Evolutionary conservation across 2,888 invertebrate species (phyloP).

Genomic region (Lasius fuliginosus): DNA sequence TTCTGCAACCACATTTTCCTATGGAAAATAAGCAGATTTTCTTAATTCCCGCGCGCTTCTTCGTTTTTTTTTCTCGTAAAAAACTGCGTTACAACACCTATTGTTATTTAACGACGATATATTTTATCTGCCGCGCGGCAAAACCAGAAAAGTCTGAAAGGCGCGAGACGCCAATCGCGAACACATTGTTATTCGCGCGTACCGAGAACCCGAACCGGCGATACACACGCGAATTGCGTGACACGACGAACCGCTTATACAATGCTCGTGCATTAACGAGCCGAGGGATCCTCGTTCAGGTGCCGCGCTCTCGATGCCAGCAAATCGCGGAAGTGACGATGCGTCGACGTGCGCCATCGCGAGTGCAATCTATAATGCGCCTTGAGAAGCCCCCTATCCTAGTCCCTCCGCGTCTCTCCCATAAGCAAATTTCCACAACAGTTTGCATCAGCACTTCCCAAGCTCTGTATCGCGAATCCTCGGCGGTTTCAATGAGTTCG

Average conservation of each 20-base stretch:
- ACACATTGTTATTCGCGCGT: slow-evolving; percentile 22
- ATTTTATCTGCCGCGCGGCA: not conserved
- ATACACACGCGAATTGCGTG: slow-evolving; percentile 35
- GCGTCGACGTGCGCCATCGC: slow-evolving; percentile 27
- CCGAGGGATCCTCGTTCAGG: slow-evolving; percentile 4
- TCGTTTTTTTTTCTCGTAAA: not conserved
- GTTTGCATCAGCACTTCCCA: not conserved
- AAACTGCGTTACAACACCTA: not conserved
- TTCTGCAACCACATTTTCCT: not conserved
- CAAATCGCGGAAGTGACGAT: slow-evolving; percentile 29
- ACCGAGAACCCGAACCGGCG: slow-evolving; percentile 11
- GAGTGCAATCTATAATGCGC: slow-evolving; percentile 26
- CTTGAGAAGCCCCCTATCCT: slow-evolving; percentile 6
- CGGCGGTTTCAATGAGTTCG: not conserved
- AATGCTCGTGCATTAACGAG: slow-evolving; percentile 28
- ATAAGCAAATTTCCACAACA: slow-evolving; percentile 15
- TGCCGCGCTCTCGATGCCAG: not conserved
- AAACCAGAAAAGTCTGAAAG: slow-evolving; percentile 5
- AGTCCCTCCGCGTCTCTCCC: not conserved
- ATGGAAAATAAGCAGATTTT: not conserved
- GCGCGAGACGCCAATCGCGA: slow-evolving; percentile 4
- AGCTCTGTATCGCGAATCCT: not conserved
- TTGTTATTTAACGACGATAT: not conserved
- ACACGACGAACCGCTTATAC: slow-evolving; percentile 37
- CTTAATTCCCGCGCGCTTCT: not conserved